Evolutionary conservation across 2,113 vertebrate genomes (phyloP).

Genomic region (Protobothrops mucrosquamatus): DNA sequence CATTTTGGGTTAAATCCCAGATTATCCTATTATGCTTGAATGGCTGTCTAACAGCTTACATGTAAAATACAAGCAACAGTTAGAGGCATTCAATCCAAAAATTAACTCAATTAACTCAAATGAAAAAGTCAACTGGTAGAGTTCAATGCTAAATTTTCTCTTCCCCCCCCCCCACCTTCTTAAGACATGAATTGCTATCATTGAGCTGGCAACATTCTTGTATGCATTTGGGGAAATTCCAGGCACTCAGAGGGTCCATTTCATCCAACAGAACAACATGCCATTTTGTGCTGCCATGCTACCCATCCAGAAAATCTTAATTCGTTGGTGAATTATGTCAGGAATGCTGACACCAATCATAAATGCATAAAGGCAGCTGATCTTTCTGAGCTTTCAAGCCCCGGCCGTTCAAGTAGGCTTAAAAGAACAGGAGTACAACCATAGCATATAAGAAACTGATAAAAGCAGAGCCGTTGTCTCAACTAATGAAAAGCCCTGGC

Average conservation of each 20-base stretch:
- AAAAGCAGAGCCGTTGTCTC: background rate
- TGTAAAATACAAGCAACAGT: slow-evolving; percentile 8
- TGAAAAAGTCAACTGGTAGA: slow-evolving; percentile 9
- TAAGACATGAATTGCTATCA: slow-evolving; percentile 4
- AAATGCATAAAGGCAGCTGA: background rate
- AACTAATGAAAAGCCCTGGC: slow-evolving; percentile 34
- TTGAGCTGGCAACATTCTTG: background rate
- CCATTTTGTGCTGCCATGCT: slow-evolving; percentile 6
- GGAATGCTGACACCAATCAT: background rate
- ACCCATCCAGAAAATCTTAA: background rate
- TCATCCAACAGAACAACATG: slow-evolving; percentile 17
- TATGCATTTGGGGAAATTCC: slow-evolving; percentile 13
- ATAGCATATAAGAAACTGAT: slow-evolving; percentile 29
- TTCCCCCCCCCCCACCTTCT: background rate
- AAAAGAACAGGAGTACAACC: background rate
- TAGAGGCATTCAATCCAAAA: background rate
- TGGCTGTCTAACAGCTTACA: background rate
- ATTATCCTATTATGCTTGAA: slow-evolving; percentile 4
- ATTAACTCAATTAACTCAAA: background rate
- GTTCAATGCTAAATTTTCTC: background rate
- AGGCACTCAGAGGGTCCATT: background rate
- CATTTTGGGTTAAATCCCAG: slow-evolving; percentile 1
- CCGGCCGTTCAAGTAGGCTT: slow-evolving; percentile 22
- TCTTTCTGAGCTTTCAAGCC: background rate
- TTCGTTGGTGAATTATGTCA: slow-evolving; percentile 7